These are phyloP conservation scores for Tokudaia tokunoshimensis DNA, from an alignment of 2,797 vertebrate species.

Conservation along the genomic window DNA sequence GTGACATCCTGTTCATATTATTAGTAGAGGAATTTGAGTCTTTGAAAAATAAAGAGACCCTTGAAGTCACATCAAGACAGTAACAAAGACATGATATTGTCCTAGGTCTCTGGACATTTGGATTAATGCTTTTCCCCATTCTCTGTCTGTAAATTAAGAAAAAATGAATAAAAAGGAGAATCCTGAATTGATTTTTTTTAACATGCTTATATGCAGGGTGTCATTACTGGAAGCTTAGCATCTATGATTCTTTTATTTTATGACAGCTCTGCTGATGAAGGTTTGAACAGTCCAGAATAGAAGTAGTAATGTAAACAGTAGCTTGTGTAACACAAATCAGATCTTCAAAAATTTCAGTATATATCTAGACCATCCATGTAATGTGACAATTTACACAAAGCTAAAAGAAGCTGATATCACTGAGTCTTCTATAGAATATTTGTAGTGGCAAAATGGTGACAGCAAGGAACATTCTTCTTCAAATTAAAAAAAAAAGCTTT, in stretches of 20 bases:
- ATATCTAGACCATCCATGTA: not conserved
- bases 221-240: conserved; percentile 31
- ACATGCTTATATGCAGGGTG: not conserved
- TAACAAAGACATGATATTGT: not conserved
- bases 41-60: not conserved
- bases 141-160: not conserved
- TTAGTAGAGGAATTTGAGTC: not conserved
- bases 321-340: not conserved
- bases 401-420: not conserved
- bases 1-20: not conserved
- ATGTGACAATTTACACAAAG: not conserved
- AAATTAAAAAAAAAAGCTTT: not conserved
- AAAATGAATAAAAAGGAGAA: not conserved
- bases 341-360: not conserved
- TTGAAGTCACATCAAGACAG: not conserved
- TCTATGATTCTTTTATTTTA: conserved; percentile 32
- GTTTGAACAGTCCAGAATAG: conserved; percentile 14
- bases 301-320: not conserved
- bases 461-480: not conserved
- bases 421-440: not conserved
- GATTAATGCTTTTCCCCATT: not conserved
- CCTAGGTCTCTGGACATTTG: not conserved
- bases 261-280: not conserved
- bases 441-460: not conserved
- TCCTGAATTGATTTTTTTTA: not conserved